phyloP scores from a whole-genome alignment of 2,888 invertebrate species.

The Mongoloraphidia duomilia region DNA sequence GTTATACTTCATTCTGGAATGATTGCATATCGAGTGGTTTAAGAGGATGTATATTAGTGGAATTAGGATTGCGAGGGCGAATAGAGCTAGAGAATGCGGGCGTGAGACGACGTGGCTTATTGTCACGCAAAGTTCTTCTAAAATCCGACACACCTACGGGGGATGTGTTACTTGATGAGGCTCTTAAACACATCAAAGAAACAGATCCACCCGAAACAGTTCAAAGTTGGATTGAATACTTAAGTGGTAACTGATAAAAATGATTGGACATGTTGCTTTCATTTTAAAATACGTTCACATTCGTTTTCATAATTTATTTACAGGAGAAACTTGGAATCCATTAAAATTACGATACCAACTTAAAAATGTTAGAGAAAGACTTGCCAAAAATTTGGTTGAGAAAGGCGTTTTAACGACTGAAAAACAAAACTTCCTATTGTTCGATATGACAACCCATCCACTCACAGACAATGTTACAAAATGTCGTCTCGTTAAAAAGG shows the following conservation, averaged over 20 bases:
- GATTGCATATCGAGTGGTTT: constrained; percentile 99
- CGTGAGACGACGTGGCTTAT: constrained; percentile 83
- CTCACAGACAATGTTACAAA: constrained; percentile 90
- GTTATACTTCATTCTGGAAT: constrained; percentile 99
- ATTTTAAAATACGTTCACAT: neutral
- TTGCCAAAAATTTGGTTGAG: constrained; percentile 98
- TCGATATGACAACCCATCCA: constrained; percentile 99
- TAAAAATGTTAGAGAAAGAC: constrained; percentile 94
- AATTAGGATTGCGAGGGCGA: constrained; percentile 86
- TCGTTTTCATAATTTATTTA: constrained; percentile 15
- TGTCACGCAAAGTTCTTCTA: constrained; percentile 69
- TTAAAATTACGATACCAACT: constrained; percentile 94
- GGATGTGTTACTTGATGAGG: constrained; percentile 89
- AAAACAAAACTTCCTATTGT: constrained; percentile 97
- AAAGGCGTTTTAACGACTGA: constrained; percentile 98
- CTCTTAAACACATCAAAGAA: constrained; percentile 94
- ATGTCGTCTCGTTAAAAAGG: constrained; percentile 92
- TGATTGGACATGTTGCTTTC: neutral
- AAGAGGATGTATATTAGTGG: constrained; percentile 95
- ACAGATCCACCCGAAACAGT: constrained; percentile 95
- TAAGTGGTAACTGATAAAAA: constrained; percentile 61
- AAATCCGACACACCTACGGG: constrained; percentile 90
- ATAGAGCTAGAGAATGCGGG: constrained; percentile 94
- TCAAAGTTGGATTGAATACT: constrained; percentile 98
- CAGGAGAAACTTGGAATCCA: constrained; percentile 99